phyloP scores from a whole-genome alignment of 1,140 invertebrate genomes.

The Eupeodes corollae region DNA sequence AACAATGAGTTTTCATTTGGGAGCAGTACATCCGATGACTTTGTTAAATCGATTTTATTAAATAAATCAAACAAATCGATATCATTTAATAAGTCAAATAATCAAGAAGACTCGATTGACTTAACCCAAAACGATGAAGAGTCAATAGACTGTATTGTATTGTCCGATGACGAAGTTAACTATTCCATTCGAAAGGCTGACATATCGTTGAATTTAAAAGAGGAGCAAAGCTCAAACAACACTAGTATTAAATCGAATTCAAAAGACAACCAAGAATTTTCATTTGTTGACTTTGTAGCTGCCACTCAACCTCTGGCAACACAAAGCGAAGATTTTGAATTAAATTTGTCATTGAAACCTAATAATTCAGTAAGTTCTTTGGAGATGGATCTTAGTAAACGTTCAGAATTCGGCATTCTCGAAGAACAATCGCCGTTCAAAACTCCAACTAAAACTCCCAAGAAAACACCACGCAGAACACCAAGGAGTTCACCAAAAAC shows the following conservation, averaged over 20 bases:
- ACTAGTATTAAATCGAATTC: neutral
- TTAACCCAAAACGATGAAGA: slow-evolving; percentile 5
- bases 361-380: slow-evolving; percentile 7
- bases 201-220: slow-evolving; percentile 7
- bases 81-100: neutral
- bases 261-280: neutral
- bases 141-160: slow-evolving; percentile 13
- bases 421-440: slow-evolving; percentile 17
- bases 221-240: neutral
- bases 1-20: too few relatives aligned
- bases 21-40: too few relatives aligned
- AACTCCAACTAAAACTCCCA: slow-evolving; percentile 2
- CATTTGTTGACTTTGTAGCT: neutral
- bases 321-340: slow-evolving; percentile 4
- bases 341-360: slow-evolving; percentile 1
- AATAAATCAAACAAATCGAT: neutral
- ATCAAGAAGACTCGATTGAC: neutral
- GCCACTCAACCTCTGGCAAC: neutral
- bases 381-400: slow-evolving; percentile 19
- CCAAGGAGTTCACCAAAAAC: neutral
- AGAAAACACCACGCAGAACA: neutral
- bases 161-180: slow-evolving; percentile 35
- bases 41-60: too few relatives aligned
- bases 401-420: slow-evolving; percentile 28
- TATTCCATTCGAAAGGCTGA: slow-evolving; percentile 33